phyloP scores from a whole-genome alignment of 2,113 vertebrate species.

The Hylia prasina region DNA sequence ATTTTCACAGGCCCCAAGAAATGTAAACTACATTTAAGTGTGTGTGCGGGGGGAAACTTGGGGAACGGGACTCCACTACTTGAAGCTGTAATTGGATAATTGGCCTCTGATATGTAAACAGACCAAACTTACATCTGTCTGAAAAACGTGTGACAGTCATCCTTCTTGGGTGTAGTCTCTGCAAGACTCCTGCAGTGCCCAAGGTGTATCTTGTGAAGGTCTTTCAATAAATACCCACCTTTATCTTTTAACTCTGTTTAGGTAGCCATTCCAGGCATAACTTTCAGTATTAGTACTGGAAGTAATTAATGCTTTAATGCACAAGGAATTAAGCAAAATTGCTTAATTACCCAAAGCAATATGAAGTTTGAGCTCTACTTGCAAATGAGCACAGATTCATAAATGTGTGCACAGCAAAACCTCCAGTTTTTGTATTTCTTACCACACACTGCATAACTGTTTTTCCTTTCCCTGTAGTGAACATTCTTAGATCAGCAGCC shows the following conservation, averaged over 20 bases:
- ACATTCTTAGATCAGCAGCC: neutral
- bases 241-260: neutral
- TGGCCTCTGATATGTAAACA: neutral
- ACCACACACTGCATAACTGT: accelerated
- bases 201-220: neutral
- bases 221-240: neutral
- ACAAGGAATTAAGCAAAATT: neutral
- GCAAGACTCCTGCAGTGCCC: neutral
- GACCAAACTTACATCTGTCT: neutral
- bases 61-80: neutral
- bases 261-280: neutral
- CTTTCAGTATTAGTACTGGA: neutral
- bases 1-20: neutral
- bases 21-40: neutral
- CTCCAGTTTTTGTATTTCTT: neutral
- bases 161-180: neutral
- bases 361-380: neutral
- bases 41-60: neutral
- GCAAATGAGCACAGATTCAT: neutral
- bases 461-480: neutral
- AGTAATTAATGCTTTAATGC: neutral
- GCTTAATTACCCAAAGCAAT: neutral
- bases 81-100: neutral
- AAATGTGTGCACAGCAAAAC: neutral
- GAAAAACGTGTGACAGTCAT: accelerated